Percentiles rank a stretch among this genome's conserved stretches.
Evolutionary conservation across 2,797 vertebrate genomes (phyloP).

Genomic region (Rhincodon typus): DNA sequence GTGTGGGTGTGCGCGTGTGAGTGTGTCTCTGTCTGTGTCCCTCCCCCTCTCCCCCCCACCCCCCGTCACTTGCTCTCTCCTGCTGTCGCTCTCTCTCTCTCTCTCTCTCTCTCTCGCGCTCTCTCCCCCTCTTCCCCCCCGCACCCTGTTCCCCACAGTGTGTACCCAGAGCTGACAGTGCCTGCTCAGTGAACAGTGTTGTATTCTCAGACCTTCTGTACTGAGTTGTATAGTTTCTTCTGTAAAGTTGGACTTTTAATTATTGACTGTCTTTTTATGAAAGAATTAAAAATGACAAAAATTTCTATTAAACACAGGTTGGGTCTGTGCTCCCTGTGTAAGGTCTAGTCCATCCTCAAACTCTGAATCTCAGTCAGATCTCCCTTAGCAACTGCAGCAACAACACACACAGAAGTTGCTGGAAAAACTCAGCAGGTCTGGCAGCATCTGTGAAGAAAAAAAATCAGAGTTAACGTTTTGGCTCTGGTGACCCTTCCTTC

Average conservation of each 20-base stretch:
- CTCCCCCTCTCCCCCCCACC: not conserved
- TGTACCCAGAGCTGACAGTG: not conserved
- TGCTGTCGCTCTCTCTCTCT: accelerated
- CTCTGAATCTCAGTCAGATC: not conserved
- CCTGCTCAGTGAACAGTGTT: not conserved
- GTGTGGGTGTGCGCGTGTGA: no score
- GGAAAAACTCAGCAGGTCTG: no score
- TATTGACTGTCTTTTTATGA: conserved; percentile 21
- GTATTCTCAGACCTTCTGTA: not conserved
- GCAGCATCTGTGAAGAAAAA: no score
- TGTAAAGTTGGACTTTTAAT: not conserved
- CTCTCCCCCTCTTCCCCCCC: not conserved
- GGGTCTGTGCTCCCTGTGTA: not conserved
- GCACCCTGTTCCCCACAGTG: no score
- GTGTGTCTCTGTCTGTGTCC: not conserved
- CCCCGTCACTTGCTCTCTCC: not conserved
- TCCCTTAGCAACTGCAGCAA: not conserved
- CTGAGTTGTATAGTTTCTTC: not conserved
- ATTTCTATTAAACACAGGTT: not conserved
- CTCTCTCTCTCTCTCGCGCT: no score
- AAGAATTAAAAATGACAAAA: not conserved
- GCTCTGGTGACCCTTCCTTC: no score
- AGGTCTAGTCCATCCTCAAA: no score
- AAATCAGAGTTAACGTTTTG: no score
- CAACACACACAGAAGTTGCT: no score